A percentile compares a stretch with the other conserved stretches of the same genome.
Evolutionary conservation across 2,113 vertebrate genomes (phyloP).

Genomic region (Alosa alosa): DNA sequence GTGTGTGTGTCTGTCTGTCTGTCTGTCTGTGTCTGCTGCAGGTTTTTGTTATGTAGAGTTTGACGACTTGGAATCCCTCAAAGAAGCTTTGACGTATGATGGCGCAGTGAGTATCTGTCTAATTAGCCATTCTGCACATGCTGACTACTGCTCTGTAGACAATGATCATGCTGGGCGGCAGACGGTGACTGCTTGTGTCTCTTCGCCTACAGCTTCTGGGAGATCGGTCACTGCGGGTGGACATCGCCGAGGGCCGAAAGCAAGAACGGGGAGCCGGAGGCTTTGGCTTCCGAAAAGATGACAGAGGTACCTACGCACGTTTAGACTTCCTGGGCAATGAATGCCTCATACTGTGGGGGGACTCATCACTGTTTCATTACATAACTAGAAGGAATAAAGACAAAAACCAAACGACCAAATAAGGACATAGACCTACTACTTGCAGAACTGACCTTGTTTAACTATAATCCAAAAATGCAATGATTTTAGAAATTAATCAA

Average conservation of each 20-base stretch:
- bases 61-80: slow-evolving; percentile 94
- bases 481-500: background rate
- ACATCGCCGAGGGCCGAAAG: slow-evolving; percentile 95
- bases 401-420: background rate
- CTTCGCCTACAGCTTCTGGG: slow-evolving; percentile 78
- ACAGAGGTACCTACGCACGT: slow-evolving; percentile 80
- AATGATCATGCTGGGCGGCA: background rate
- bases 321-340: background rate
- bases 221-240: slow-evolving; percentile 88
- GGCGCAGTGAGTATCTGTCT: slow-evolving; percentile 85
- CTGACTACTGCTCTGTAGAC: background rate
- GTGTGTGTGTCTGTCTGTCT: background rate
- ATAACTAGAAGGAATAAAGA: background rate
- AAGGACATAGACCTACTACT: background rate
- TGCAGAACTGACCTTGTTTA: background rate
- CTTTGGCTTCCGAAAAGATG: slow-evolving; percentile 96
- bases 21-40: slow-evolving; percentile 52
- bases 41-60: slow-evolving; percentile 99
- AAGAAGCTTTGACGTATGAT: slow-evolving; percentile 94
- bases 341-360: background rate
- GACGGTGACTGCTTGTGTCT: background rate
- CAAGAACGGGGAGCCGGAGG: slow-evolving; percentile 89
- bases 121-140: background rate
- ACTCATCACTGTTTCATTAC: background rate
- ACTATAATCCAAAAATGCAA: background rate